Conservation (phyloP, 2,797 vertebrate species). For the Parauchenoglanis ngamensis region DNA sequence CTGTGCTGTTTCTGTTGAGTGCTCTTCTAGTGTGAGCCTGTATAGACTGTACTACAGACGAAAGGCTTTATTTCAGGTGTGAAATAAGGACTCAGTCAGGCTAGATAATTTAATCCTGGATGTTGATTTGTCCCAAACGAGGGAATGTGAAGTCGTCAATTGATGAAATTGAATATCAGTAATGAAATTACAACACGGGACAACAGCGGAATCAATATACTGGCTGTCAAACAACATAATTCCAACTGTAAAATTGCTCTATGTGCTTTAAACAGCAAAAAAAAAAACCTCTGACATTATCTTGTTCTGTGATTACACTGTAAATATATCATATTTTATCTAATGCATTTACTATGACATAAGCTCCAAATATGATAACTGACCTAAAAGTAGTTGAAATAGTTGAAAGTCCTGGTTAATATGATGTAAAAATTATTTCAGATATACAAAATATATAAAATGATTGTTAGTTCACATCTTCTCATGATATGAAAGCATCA, state of each 20-base stretch:
- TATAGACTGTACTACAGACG: background rate
- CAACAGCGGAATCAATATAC: background rate
- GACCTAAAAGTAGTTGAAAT: background rate
- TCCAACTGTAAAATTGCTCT: background rate
- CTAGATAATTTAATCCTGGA: background rate
- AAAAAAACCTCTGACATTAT: background rate
- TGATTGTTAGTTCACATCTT: background rate
- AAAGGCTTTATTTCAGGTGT: background rate
- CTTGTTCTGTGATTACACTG: background rate
- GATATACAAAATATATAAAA: background rate
- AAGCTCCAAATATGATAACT: background rate
- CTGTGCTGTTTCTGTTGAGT: background rate
- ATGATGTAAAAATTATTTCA: background rate
- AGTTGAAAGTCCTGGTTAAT: background rate
- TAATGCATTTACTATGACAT: background rate
- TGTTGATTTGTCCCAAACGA: background rate
- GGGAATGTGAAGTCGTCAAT: background rate
- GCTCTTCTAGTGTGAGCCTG: background rate
- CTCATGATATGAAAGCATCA: background rate
- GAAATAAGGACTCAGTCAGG: background rate
- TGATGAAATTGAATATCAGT: background rate
- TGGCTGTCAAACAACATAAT: background rate
- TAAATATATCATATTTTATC: slow-evolving; percentile 1
- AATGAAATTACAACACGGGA: background rate
- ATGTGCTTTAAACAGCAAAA: background rate